Evolutionary conservation across 2,797 vertebrate genomes (phyloP).

Genomic region (Oryzias dopingdopingensis): DNA sequence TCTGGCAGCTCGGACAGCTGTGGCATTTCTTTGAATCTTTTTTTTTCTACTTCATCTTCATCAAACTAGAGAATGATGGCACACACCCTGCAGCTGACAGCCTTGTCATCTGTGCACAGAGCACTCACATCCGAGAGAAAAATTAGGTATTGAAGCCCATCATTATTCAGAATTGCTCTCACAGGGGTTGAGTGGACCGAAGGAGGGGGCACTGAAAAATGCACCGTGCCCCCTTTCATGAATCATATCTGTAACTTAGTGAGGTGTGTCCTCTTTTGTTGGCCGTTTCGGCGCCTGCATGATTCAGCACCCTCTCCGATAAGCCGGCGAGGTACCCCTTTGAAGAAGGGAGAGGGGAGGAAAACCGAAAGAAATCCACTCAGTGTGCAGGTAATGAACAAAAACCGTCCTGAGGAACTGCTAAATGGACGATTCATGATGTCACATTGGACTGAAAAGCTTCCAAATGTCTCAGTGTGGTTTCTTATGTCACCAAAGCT

Average conservation of each 20-base stretch:
- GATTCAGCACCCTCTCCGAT: conserved; percentile 41
- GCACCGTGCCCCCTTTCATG: conserved; percentile 30
- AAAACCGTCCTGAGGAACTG: conserved; percentile 23
- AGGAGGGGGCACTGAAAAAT: conserved; percentile 21
- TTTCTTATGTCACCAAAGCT: conserved; percentile 37
- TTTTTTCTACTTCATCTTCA: conserved; percentile 38
- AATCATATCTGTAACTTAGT: conserved; percentile 41
- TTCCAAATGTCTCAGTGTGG: conserved; percentile 19
- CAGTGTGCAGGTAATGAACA: conserved; percentile 19
- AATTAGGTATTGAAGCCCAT: conserved; percentile 23
- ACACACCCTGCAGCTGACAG: conserved; percentile 22
- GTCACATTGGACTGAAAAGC: conserved; percentile 34
- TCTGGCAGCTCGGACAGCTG: conserved; percentile 58
- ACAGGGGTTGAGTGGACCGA: conserved; percentile 13
- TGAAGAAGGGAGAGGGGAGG: conserved; percentile 11
- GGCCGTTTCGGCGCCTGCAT: conserved; percentile 17
- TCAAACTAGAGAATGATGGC: conserved; percentile 47
- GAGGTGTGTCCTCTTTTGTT: conserved; percentile 42
- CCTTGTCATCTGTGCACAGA: conserved; percentile 34
- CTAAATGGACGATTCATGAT: conserved; percentile 47
- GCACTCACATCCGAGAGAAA: conserved; percentile 17
- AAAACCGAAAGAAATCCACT: conserved; percentile 14
- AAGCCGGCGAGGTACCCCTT: conserved; percentile 25
- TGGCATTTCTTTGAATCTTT: conserved; percentile 57
- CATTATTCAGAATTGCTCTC: conserved; percentile 29